Conservation (phyloP, 92 coral and sea anemone genomes). For the Paragorgia papillata region DNA sequence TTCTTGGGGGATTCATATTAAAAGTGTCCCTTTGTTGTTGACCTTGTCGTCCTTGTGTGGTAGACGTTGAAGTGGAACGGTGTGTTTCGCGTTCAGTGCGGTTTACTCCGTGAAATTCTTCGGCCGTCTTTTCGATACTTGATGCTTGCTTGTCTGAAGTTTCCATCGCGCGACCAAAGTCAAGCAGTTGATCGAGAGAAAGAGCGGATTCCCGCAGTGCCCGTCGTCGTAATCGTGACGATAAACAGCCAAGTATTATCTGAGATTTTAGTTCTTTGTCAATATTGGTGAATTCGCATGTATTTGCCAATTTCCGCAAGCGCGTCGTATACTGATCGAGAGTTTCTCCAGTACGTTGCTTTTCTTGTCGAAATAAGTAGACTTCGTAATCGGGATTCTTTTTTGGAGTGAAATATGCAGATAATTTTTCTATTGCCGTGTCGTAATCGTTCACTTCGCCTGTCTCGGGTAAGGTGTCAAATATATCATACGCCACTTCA, state of each 20-base stretch:
- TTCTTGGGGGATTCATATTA: neutral
- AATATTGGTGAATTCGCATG: slow-evolving; percentile 11
- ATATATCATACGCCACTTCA: slow-evolving; percentile 16
- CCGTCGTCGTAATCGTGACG: slow-evolving; percentile 19
- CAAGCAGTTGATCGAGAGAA: slow-evolving; percentile 16
- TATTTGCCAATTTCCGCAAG: slow-evolving; percentile 30
- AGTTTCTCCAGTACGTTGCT: slow-evolving; percentile 37
- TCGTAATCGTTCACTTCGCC: slow-evolving; percentile 39
- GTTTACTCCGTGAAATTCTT: neutral
- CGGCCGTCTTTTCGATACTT: slow-evolving; percentile 12
- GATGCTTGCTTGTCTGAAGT: slow-evolving; percentile 25
- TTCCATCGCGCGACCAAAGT: slow-evolving; percentile 37
- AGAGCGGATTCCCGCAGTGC: slow-evolving; percentile 38
- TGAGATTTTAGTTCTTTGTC: slow-evolving; percentile 46
- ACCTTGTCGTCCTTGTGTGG: neutral
- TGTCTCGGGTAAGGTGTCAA: slow-evolving; percentile 41
- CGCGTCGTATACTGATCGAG: slow-evolving; percentile 34
- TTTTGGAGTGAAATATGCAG: slow-evolving; percentile 16
- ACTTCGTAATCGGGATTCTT: slow-evolving; percentile 20
- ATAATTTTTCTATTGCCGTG: slow-evolving; percentile 14
- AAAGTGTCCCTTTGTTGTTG: neutral
- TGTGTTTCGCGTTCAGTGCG: neutral
- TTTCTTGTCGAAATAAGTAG: slow-evolving; percentile 35
- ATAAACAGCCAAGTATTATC: slow-evolving; percentile 37
- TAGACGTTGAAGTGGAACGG: too few species aligned